These are phyloP conservation scores for Panthera leo DNA, from an alignment of 2,113 vertebrate genomes.

Conservation along the genomic window DNA sequence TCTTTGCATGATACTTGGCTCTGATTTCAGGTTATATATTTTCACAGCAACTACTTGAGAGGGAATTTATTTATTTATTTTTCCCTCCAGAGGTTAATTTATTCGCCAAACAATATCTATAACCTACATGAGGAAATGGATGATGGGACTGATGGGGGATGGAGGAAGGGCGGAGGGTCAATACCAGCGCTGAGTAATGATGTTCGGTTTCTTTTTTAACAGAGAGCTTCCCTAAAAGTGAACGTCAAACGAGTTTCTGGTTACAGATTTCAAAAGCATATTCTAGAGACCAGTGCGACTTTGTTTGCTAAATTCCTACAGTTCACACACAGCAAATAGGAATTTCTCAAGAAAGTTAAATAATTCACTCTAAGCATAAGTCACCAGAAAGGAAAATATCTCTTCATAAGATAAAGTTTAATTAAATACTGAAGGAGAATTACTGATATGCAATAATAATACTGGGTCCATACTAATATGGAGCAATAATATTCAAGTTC, in stretches of 20 bases:
- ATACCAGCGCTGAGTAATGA: not conserved
- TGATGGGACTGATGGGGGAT: no score
- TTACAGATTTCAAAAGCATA: not conserved
- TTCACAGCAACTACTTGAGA: not conserved
- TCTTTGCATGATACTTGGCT: not conserved
- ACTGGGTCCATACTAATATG: not conserved
- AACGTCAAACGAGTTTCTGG: not conserved
- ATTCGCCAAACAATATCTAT: not conserved
- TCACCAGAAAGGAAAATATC: slow-evolving; percentile 5
- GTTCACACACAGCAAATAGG: not conserved
- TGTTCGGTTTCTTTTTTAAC: not conserved
- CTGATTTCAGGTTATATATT: not conserved
- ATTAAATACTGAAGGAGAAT: not conserved
- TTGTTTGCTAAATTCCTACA: slow-evolving; percentile 7
- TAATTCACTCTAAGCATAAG: not conserved
- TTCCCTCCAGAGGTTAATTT: not conserved
- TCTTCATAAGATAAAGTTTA: not conserved
- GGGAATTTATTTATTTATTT: not conserved
- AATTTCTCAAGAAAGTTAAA: slow-evolving; percentile 7
- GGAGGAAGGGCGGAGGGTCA: not conserved
- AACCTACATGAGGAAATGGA: not conserved
- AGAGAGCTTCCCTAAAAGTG: not conserved
- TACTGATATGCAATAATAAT: not conserved
- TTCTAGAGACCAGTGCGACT: not conserved
- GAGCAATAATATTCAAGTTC: not conserved